Conservation (phyloP, 2,113 vertebrate genomes). For the Megaleporinus macrocephalus region DNA sequence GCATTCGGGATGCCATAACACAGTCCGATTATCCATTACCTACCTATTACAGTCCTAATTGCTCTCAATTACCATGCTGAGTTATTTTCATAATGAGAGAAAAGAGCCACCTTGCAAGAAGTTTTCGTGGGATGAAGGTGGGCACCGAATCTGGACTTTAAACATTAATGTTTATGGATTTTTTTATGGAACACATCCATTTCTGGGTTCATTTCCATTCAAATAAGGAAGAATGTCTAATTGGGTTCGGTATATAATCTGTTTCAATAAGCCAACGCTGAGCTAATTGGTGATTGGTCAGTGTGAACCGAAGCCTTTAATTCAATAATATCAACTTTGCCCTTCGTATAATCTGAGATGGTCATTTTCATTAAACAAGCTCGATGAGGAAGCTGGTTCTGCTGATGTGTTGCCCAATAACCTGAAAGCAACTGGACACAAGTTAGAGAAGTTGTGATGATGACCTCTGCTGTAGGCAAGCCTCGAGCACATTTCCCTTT, state of each 20-base stretch:
- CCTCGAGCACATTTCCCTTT: no score
- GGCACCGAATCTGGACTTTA: neutral
- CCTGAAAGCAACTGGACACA: no score
- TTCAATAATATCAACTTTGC: neutral
- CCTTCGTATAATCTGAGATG: neutral
- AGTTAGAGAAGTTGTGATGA: no score
- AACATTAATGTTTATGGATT: slow-evolving; percentile 26
- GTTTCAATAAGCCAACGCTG: neutral
- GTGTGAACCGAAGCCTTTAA: neutral
- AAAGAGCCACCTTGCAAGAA: slow-evolving; percentile 52
- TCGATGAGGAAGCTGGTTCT: no score
- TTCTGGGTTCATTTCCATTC: slow-evolving; percentile 19
- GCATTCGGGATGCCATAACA: slow-evolving; percentile 60
- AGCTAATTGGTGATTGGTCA: neutral
- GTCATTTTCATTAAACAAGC: no score
- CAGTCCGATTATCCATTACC: slow-evolving; percentile 66
- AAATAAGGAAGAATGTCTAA: neutral
- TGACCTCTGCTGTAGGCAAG: no score
- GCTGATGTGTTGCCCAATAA: no score
- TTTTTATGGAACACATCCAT: slow-evolving; percentile 20
- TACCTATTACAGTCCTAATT: slow-evolving; percentile 66
- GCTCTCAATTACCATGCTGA: slow-evolving; percentile 63
- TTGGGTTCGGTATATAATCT: neutral
- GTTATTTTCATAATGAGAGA: slow-evolving; percentile 62
- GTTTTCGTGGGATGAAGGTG: neutral